Evolutionary conservation across 2,888 invertebrate species (phyloP).

Genomic region (Acanthoscelides obtectus): DNA sequence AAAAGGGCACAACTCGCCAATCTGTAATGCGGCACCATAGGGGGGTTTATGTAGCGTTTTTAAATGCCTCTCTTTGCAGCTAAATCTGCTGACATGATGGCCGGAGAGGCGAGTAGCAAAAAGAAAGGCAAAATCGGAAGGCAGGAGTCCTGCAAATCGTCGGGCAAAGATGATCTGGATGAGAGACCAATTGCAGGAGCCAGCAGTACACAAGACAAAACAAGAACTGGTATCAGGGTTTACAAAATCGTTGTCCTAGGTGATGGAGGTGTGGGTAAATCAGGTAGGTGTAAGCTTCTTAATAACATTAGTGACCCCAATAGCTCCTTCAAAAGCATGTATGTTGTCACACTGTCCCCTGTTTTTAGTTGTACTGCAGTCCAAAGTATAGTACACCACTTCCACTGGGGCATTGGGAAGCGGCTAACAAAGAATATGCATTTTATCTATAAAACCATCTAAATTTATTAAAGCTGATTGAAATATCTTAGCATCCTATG

Average conservation of each 20-base stretch:
- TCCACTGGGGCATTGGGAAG: too few relatives aligned
- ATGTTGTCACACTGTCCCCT: too few relatives aligned
- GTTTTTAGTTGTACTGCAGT: too few relatives aligned
- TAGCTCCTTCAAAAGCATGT: too few relatives aligned
- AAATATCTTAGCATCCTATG: too few relatives aligned
- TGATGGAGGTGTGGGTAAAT: slow-evolving; percentile 91
- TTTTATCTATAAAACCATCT: too few relatives aligned
- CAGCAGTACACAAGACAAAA: slow-evolving; percentile 42
- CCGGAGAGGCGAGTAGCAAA: slow-evolving; percentile 46
- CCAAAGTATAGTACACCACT: too few relatives aligned
- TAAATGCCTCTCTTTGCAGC: background rate
- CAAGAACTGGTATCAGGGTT: slow-evolving; percentile 66
- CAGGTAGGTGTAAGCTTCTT: slow-evolving; percentile 52
- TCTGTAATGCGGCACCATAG: background rate
- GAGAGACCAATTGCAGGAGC: slow-evolving; percentile 39
- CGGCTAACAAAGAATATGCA: too few relatives aligned
- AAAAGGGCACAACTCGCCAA: background rate
- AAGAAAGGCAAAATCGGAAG: slow-evolving; percentile 44
- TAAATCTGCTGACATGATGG: slow-evolving; percentile 31
- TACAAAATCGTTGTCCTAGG: slow-evolving; percentile 90
- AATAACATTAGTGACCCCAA: background rate
- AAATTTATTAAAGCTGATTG: too few relatives aligned
- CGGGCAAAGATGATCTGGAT: slow-evolving; percentile 43
- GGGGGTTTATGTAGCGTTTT: too few relatives aligned
- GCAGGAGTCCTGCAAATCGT: slow-evolving; percentile 42